Base-by-base conservation (phyloP, 2,113 vertebrate genomes). In the Calcarius ornatus region DNA sequence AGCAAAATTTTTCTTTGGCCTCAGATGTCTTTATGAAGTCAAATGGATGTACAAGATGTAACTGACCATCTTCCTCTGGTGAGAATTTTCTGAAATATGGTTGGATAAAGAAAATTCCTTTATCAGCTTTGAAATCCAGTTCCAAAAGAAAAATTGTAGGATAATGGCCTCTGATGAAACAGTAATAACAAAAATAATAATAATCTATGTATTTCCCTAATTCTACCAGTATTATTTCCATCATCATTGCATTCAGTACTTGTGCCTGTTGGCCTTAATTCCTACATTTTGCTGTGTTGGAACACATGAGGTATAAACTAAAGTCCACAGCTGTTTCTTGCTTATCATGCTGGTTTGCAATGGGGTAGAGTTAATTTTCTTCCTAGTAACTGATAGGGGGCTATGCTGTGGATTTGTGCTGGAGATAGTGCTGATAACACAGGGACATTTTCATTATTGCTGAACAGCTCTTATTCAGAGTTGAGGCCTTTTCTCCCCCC, bases 71-170 rank as follows among this genome's bases (percentile, higher is more conserved):
- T 87, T 88, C 54, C 48, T 91, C 85, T 88, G 47, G 30, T 61
- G 38, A 83, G 59, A 93, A 68, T 95, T 96, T 82, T 77, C 70
- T 80, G 48, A 93, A 93, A 48, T 61, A 90, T 8, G 27, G 33
- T 43, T 85, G 42, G 11, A 5, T 69, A 82, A 87, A 70, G 33
- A 86, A 95, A 96, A 94, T 68, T 22, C 11, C 30, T 59, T 69
- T 27, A 88, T 64, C 37, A 48, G 12, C 56, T 91, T 81, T 57
- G 84, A 94, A 84, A 92, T 86, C 45, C 0, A 0, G 33, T 95
- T 96, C 83, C 66, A 65, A 88, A 53, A 63, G 28, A 66, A 95
- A 83, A 95, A 59, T 48, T 56, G n/a, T 31, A 80, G 56, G 7
- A 86, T 64, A 81, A 82, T 66, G 60, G 40, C 45, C 42, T 87